Conservation (phyloP, 2,797 vertebrate genomes). For the Chanos chanos region DNA sequence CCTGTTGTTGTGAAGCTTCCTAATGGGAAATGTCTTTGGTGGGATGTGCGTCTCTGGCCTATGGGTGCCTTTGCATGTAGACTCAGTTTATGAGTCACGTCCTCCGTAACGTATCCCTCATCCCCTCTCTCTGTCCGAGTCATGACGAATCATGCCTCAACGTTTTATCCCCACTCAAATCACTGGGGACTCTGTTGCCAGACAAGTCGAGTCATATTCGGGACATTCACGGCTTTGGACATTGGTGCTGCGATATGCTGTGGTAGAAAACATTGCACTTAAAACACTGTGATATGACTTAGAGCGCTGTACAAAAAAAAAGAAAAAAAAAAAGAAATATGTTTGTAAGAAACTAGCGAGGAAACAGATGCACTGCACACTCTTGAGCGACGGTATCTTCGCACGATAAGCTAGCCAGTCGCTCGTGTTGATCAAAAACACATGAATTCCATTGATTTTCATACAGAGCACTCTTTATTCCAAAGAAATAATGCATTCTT, state of each 20-base stretch:
- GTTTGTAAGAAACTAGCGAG: constrained; percentile 12
- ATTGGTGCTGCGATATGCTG: too few relatives aligned
- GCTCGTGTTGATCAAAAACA: constrained; percentile 58
- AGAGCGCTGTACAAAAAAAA: constrained; percentile 8
- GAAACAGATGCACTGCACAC: constrained; percentile 32
- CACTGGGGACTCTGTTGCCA: too few relatives aligned
- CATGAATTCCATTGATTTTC: constrained; percentile 59
- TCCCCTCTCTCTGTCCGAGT: constrained; percentile 37
- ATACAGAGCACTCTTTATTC: constrained; percentile 56
- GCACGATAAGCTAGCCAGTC: constrained; percentile 37
- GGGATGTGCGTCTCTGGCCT: constrained; percentile 55
- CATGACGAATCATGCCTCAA: too few relatives aligned
- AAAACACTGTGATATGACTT: constrained; percentile 19
- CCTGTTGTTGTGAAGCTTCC: constrained; percentile 57
- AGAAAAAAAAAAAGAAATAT: not conserved
- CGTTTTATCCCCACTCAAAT: too few relatives aligned
- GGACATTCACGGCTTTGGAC: too few relatives aligned
- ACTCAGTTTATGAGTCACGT: constrained; percentile 40
- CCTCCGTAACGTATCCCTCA: constrained; percentile 41
- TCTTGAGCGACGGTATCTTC: constrained; percentile 26
- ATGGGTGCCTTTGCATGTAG: constrained; percentile 37
- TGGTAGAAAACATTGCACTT: too few relatives aligned
- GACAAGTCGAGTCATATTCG: too few relatives aligned
- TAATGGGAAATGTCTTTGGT: constrained; percentile 63
- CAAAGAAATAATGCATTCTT: constrained; percentile 54